phyloP scores from a whole-genome alignment of 2,888 invertebrate species.

The Epinotia nisella region DNA sequence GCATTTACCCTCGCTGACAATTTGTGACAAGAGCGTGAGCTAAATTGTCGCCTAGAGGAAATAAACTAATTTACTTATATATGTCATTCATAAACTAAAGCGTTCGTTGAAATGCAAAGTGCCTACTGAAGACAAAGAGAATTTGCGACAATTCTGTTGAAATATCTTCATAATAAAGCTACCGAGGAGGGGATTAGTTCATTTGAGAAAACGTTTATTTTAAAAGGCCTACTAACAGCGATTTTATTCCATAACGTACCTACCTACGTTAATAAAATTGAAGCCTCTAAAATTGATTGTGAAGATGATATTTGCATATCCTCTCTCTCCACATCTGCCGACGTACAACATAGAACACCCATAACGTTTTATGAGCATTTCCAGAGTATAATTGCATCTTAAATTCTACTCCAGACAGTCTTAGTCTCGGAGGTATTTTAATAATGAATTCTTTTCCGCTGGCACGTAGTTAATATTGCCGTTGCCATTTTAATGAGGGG shows the following conservation, averaged over 20 bases:
- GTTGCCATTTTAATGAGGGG: slow-evolving; percentile 71
- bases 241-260: background rate
- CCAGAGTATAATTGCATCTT: slow-evolving; percentile 61
- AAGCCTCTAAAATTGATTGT: background rate
- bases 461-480: slow-evolving; percentile 74
- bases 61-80: slow-evolving; percentile 84
- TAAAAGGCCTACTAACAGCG: background rate
- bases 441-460: slow-evolving; percentile 78
- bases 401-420: slow-evolving; percentile 77
- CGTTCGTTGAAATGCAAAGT: slow-evolving; percentile 67
- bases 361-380: slow-evolving; percentile 44
- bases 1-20: slow-evolving; percentile 83
- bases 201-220: slow-evolving; percentile 9
- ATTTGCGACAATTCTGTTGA: slow-evolving; percentile 28
- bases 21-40: slow-evolving; percentile 83
- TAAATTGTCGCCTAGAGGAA: slow-evolving; percentile 83
- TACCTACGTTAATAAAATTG: too few species aligned
- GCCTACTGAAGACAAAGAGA: slow-evolving; percentile 53
- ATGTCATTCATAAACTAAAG: slow-evolving; percentile 71
- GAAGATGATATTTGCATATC: slow-evolving; percentile 16
- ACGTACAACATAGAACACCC: slow-evolving; percentile 38
- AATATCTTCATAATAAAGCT: slow-evolving; percentile 26
- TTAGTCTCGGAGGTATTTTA: slow-evolving; percentile 75
- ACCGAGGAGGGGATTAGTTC: slow-evolving; percentile 6
- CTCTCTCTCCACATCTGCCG: slow-evolving; percentile 12